These are phyloP conservation scores for Gymnothorax javanicus DNA, from an alignment of 2,797 vertebrate species.

Conservation along the genomic window DNA sequence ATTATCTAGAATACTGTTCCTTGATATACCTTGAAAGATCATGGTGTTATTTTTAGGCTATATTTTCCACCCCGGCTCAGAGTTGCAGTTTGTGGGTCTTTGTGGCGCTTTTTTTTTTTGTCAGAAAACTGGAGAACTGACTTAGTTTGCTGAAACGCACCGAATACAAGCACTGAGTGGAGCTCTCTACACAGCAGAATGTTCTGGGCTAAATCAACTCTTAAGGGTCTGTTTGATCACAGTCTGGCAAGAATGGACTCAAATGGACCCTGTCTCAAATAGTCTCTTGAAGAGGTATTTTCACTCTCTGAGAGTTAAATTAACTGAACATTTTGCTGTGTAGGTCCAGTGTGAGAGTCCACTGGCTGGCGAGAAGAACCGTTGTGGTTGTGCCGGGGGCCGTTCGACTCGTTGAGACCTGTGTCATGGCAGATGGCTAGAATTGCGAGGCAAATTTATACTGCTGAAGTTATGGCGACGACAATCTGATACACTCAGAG, in stretches of 20 bases:
- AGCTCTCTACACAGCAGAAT: neutral
- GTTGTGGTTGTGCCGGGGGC: neutral
- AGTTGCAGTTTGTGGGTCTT: neutral
- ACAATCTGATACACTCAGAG: neutral
- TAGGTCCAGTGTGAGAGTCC: neutral
- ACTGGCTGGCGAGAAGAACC: neutral
- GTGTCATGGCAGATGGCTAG: neutral
- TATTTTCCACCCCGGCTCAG: too few species aligned
- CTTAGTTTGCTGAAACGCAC: neutral
- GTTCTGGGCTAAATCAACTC: too few species aligned
- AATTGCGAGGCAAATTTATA: neutral
- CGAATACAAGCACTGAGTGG: neutral
- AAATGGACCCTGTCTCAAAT: too few species aligned
- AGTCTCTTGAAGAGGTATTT: too few species aligned
- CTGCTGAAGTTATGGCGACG: neutral
- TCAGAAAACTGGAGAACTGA: neutral
- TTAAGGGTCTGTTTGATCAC: too few species aligned
- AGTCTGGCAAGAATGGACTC: too few species aligned
- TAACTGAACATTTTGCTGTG: too few species aligned
- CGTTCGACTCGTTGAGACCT: neutral
- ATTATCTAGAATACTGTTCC: too few species aligned
- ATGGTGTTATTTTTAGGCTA: too few species aligned
- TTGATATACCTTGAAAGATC: too few species aligned
- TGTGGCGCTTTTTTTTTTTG: neutral
- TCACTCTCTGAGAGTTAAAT: too few species aligned